These are phyloP conservation scores for Paracentrotus lividus DNA, from an alignment of 53 echinoderm and acorn worm species.

Conservation along the genomic window DNA sequence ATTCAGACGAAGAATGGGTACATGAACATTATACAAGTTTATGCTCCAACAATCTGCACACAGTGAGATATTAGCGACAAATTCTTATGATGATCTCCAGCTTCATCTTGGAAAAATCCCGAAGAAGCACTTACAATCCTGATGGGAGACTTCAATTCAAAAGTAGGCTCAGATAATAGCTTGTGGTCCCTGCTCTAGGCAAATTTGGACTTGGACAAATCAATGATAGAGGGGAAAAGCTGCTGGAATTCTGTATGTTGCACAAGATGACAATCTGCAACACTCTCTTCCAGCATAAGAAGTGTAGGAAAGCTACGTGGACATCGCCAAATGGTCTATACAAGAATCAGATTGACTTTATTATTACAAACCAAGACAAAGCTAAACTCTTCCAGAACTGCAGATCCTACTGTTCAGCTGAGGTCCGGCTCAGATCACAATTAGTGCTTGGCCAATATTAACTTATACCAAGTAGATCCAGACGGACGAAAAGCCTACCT, in stretches of 20 bases:
- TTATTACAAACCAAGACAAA: no score
- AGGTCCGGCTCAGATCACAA: conserved; percentile 57
- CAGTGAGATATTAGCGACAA: not conserved
- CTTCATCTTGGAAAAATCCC: not conserved
- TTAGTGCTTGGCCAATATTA: conserved; percentile 21
- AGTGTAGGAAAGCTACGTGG: conserved; percentile 55
- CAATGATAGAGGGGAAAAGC: conserved; percentile 59
- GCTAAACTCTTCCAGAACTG: no score
- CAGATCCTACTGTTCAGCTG: conserved; percentile 48
- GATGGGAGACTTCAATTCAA: conserved; percentile 54
- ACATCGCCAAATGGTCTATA: conserved; percentile 25
- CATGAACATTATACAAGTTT: not conserved
- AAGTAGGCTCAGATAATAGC: conserved; percentile 53
- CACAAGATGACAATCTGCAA: conserved; percentile 25
- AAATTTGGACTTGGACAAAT: conserved; percentile 56
- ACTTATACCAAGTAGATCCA: not conserved
- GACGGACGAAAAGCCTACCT: not conserved
- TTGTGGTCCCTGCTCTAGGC: conserved; percentile 56
- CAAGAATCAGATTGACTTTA: conserved; percentile 63
- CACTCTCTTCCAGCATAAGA: conserved; percentile 47
- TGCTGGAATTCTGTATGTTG: conserved; percentile 40
- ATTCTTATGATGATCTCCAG: conserved; percentile 49
- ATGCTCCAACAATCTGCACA: not conserved
- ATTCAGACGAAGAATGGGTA: no score
- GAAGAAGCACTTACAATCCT: conserved; percentile 44